phyloP scores from a whole-genome alignment of 1,140 invertebrate genomes.

The Teleogryllus occipitalis region DNA sequence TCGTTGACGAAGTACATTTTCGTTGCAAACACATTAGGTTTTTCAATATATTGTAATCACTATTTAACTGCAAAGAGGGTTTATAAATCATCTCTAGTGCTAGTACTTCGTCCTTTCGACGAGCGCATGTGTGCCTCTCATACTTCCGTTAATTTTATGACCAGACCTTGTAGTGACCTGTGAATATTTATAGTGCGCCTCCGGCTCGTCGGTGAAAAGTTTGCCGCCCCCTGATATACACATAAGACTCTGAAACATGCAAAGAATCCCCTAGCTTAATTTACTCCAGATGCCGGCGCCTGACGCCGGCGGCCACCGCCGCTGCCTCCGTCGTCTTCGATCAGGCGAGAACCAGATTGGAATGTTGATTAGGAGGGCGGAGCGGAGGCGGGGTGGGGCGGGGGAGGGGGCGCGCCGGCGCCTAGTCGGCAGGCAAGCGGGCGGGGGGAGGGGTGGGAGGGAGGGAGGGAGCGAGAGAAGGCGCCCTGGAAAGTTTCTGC shows the following conservation, averaged over 20 bases:
- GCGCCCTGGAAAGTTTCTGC: conserved; percentile 3
- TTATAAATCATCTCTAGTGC: no score
- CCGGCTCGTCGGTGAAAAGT: no score
- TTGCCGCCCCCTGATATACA: background rate
- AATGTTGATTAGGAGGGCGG: conserved; percentile 16
- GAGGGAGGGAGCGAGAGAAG: conserved; percentile 7
- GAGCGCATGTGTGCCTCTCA: no score
- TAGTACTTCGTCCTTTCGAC: no score
- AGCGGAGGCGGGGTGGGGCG: background rate
- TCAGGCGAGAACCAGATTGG: conserved; percentile 19
- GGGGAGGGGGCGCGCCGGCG: conserved; percentile 2
- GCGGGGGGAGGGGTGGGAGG: background rate
- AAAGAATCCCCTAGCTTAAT: conserved; percentile 20
- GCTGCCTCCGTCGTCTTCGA: conserved; percentile 12
- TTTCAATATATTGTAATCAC: no score
- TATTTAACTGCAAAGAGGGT: no score
- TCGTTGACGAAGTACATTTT: no score
- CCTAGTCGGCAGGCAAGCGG: background rate
- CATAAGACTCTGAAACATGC: conserved; percentile 13
- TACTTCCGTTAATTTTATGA: no score
- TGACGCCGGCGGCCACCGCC: background rate
- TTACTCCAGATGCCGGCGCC: conserved; percentile 12
- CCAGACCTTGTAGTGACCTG: no score
- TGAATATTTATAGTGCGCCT: no score
- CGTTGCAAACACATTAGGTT: no score